Percentiles rank a stretch among this genome's conserved stretches.
These are phyloP conservation scores for Arctia plantaginis DNA, from an alignment of 2,888 invertebrate species.

Conservation along the genomic window DNA sequence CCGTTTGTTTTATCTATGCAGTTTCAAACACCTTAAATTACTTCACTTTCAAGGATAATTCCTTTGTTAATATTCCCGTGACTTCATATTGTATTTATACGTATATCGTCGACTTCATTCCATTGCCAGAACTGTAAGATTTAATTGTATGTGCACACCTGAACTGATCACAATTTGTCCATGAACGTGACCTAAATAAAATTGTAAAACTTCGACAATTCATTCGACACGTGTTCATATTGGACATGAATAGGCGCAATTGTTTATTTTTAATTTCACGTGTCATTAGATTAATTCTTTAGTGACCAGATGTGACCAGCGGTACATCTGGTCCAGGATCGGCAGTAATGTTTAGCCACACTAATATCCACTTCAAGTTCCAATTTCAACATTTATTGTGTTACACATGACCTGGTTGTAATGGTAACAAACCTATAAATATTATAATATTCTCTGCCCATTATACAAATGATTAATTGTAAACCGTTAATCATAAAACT, in stretches of 20 bases:
- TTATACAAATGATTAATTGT: conserved; percentile 30
- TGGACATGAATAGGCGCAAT: not conserved
- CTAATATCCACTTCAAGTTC: not conserved
- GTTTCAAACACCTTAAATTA: not conserved
- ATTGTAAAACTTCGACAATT: not conserved
- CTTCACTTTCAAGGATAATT: not conserved
- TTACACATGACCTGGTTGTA: not conserved
- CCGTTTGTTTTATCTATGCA: not conserved
- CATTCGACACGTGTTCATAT: not conserved
- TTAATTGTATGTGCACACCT: not conserved
- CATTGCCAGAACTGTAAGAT: not conserved
- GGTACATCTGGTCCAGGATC: too few relatives aligned
- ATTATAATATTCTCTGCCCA: not conserved
- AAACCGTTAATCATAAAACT: conserved; percentile 60
- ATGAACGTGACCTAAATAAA: not conserved
- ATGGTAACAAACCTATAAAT: not conserved
- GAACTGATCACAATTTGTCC: not conserved
- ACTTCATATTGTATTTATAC: not conserved
- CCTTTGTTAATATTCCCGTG: not conserved
- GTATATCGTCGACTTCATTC: not conserved
- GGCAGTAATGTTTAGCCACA: not conserved
- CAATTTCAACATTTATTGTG: not conserved
- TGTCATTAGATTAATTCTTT: not conserved
- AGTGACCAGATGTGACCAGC: not conserved
- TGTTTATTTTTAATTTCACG: not conserved